Base-by-base conservation (phyloP, 2,888 invertebrate species). In the Eupithecia subfuscata region DNA sequence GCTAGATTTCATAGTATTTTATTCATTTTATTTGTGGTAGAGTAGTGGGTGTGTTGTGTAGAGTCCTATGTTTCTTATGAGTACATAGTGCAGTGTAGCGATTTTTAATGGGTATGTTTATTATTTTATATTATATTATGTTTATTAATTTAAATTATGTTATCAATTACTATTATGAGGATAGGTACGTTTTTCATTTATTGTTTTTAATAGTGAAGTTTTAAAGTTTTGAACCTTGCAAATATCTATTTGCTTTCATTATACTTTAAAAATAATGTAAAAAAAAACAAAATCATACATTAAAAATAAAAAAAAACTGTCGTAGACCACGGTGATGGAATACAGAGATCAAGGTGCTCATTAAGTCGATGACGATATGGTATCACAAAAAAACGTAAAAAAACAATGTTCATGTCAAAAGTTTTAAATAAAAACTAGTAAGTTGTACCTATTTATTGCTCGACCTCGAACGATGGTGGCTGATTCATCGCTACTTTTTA, bases 321-420 rank as follows among this genome's bases (percentile, higher is more conserved):
- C 6, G 9, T 22, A 14, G 43, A 43, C 67, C 67, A 67, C 67
- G 43, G 40, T 25, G n/a, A 11, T 16, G 4, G 14, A 67, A 68
- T 43, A 7, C 43, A 43, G 43, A 18, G 22, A 68, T 14, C 40
- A 37, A 67, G 65, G 34, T 43, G 43, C 43, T 68, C 43, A 68
- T 68, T 68, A 69, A 52, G 69, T 60, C 73, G 73, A 73, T 73
- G 73, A 73, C 73, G 56, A 43, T 45, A 60, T 56, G 30, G 63
- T 14, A 68, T 43, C 25, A 69, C 40, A 77, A 74, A 77, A 77
- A 77, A 71, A 22, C 34, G 30, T 71, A 18, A 43, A 73, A 73
- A 70, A 77, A 74, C 71, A 25, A 69, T 73, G 60, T 73, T 75
- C 73, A 69, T 70, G 74, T 75, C 68, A 71, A 71, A 70, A 52